Base-by-base conservation (phyloP, 2,113 vertebrate genomes). In the Blennius ocellaris region DNA sequence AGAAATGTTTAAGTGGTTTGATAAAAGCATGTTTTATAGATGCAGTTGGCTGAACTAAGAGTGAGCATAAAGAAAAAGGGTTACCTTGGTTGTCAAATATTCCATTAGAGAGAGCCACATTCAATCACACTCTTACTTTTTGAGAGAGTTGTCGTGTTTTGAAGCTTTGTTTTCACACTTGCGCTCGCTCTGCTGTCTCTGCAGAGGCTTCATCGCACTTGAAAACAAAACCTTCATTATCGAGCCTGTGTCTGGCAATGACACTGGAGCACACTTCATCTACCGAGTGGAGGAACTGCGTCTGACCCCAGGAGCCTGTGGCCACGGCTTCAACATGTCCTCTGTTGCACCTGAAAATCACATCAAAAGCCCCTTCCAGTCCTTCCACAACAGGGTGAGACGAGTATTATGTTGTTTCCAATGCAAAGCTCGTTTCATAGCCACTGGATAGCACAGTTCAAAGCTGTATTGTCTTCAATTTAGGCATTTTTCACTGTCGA, bases 201-300 rank as follows among this genome's bases (percentile, higher is more conserved):
- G 62, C 91, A 98, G 98, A 94, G 98, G 98, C 79, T 93, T 98
- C 87, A 94, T 99, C 76, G 85, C 86, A 12, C 90, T 97, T 75
- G 95, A 87, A 89, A 96, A 96, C 90, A 94, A 85, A 89, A 94
- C 93, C 74, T 96, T 96, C 75, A 50, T 97, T 81, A 91, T 99
- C 57, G 96, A 99, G 88, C 96, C 97, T 0, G 54, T 87, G 80
- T 82, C 90, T 67, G 93, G 90, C 37, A 71, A 87, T 65, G 69
- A 87, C 16, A 63, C 65, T 0, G 70, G 91, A 40, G 76, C 86
- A 30, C 95, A 98, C 92, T 92, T 94, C 78, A 91, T 99, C 89
- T 95, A 94, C 89, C 81, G 86, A 67, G 94, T 91, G 37, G 94
- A 95, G 66, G 90, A 92, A 14, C 89, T 97, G 85, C 64, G 50